Percentiles rank a stretch among this genome's conserved stretches.
phyloP scores from a whole-genome alignment of 1,140 invertebrate genomes.

The Manduca sexta region DNA sequence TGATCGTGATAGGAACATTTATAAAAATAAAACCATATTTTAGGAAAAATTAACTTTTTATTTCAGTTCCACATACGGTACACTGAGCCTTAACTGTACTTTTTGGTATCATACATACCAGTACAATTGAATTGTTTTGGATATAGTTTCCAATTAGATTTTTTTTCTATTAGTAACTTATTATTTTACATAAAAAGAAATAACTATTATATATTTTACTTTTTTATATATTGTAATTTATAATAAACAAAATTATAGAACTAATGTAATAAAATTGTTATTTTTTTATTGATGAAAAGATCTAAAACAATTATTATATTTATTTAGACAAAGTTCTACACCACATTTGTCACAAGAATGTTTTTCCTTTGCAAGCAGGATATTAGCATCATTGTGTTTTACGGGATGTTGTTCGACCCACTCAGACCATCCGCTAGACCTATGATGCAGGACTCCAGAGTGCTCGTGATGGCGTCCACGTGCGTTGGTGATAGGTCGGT shows the following conservation, averaged over 20 bases:
- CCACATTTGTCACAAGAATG: conserved; percentile 7
- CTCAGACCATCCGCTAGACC: no score
- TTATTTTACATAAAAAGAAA: not conserved
- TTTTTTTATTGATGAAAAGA: conserved; percentile 8
- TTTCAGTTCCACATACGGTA: no score
- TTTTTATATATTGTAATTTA: conserved; percentile 2
- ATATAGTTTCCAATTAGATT: not conserved
- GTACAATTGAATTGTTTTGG: not conserved
- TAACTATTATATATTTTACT: conserved; percentile 2
- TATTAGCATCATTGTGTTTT: conserved; percentile 7
- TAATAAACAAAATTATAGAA: conserved; percentile 2
- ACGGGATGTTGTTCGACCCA: no score
- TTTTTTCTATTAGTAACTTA: no score
- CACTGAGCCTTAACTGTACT: no score
- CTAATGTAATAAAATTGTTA: not conserved
- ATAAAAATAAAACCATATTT: no score
- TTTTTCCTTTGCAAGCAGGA: conserved; percentile 7
- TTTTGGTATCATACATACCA: no score
- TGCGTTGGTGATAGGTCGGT: no score
- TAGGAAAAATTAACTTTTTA: no score
- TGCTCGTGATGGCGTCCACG: no score
- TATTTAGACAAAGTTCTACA: conserved; percentile 5
- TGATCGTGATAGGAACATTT: no score
- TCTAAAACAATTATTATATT: conserved; percentile 6
- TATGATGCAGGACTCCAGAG: no score